A percentile compares a stretch with the other conserved stretches of the same genome.
Conservation (phyloP, 2,888 invertebrate species). For the Idaea straminata region DNA sequence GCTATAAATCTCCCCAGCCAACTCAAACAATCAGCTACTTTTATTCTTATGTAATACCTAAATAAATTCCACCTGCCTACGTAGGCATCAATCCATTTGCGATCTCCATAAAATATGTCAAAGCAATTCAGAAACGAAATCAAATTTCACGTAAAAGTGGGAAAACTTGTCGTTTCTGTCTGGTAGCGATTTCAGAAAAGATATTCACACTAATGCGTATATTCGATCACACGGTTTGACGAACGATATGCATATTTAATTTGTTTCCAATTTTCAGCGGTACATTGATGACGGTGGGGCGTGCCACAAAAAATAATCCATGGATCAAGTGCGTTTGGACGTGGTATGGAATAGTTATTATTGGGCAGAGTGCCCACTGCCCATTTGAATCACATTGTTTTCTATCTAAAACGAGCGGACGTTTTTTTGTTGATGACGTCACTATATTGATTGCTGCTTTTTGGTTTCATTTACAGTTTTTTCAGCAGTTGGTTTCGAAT, state of each 20-base stretch:
- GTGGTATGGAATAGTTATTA: slow-evolving; percentile 49
- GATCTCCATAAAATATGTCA: slow-evolving; percentile 28
- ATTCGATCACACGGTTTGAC: slow-evolving; percentile 72
- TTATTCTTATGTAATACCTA: not conserved
- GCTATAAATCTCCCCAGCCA: not conserved
- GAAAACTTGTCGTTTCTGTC: slow-evolving; percentile 49
- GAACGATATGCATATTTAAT: slow-evolving; percentile 73
- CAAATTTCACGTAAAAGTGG: slow-evolving; percentile 42
- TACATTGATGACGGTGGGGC: slow-evolving; percentile 41
- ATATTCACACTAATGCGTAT: slow-evolving; percentile 61
- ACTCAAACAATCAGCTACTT: not conserved
- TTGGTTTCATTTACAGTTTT: too few species aligned
- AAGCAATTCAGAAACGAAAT: slow-evolving; percentile 36
- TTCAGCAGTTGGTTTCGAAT: too few species aligned
- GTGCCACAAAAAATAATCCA: slow-evolving; percentile 55
- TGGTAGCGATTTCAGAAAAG: slow-evolving; percentile 47
- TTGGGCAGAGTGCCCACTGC: not conserved
- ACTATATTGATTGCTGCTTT: too few species aligned
- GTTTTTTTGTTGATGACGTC: too few species aligned
- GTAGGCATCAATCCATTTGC: slow-evolving; percentile 13
- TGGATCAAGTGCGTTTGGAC: slow-evolving; percentile 49
- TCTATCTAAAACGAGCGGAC: too few species aligned
- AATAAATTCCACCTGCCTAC: slow-evolving; percentile 1
- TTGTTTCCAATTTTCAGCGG: slow-evolving; percentile 71
- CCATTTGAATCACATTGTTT: not conserved